Percentiles rank a stretch among this genome's conserved stretches.
These are phyloP conservation scores for Lacerta bilineata DNA, from an alignment of 2,797 vertebrate genomes.

Conservation along the genomic window DNA sequence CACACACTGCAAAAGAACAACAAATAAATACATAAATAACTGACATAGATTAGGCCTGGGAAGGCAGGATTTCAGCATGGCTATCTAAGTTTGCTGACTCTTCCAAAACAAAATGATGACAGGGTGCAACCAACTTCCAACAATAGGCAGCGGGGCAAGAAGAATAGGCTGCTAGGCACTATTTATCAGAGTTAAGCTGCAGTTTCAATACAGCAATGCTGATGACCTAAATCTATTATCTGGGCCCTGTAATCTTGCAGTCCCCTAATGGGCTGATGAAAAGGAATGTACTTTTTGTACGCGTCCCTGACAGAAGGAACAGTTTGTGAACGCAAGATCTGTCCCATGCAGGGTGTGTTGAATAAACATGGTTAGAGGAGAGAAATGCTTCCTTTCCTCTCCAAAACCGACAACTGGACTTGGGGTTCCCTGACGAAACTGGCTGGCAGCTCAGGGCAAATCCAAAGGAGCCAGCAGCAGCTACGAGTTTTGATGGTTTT, in stretches of 20 bases:
- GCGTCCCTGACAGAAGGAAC: not conserved
- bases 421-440: not conserved
- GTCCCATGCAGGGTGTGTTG: not conserved
- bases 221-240: slow-evolving; percentile 80
- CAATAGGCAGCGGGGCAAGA: slow-evolving; percentile 72
- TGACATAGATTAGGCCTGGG: not conserved
- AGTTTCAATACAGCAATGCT: slow-evolving; percentile 78
- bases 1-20: too few relatives aligned
- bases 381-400: not conserved
- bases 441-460: not conserved
- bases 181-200: slow-evolving; percentile 80
- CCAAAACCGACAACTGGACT: too few relatives aligned
- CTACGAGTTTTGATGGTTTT: not conserved
- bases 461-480: not conserved
- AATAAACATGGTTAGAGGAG: not conserved
- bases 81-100: slow-evolving; percentile 78
- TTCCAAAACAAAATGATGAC: slow-evolving; percentile 77
- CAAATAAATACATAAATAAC: too few relatives aligned
- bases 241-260: slow-evolving; percentile 69
- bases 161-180: slow-evolving; percentile 76
- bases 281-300: slow-evolving; percentile 70
- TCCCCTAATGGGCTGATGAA: slow-evolving; percentile 66
- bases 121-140: slow-evolving; percentile 69
- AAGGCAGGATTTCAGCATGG: slow-evolving; percentile 34
- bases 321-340: not conserved